Evolutionary conservation across 2,888 invertebrate genomes (phyloP).

Genomic region (Stegophylla sp.): DNA sequence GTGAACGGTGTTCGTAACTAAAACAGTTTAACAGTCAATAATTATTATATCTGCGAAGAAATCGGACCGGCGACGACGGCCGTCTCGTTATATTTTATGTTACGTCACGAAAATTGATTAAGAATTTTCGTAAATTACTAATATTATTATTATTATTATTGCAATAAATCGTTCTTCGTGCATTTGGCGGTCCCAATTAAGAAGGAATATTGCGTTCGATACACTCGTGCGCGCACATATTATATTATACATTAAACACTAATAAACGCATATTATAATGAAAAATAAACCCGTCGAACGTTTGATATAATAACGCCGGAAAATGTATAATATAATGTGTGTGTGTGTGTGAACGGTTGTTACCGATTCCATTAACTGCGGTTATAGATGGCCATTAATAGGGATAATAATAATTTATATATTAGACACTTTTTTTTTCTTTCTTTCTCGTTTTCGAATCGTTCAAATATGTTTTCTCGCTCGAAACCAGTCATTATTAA

Average conservation of each 20-base stretch:
- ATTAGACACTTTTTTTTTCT: no score
- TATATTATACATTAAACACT: no score
- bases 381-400: background rate
- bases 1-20: no score
- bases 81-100: background rate
- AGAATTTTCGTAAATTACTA: slow-evolving; percentile 28
- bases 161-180: slow-evolving; percentile 13
- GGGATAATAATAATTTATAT: no score
- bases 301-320: background rate
- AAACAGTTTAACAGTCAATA: background rate
- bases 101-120: slow-evolving; percentile 12
- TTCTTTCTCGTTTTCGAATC: no score
- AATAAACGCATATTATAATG: background rate
- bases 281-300: slow-evolving; percentile 5
- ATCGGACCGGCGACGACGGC: background rate
- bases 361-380: slow-evolving; percentile 1
- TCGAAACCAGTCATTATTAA: no score
- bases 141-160: slow-evolving; percentile 26
- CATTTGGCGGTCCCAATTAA: slow-evolving; percentile 19
- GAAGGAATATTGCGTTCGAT: background rate
- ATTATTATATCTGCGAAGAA: background rate
- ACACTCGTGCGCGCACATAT: background rate
- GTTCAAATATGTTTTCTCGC: no score
- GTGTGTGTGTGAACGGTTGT: background rate
- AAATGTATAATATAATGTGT: background rate